Conservation (phyloP, 2,888 invertebrate species). For the Cheilosia grossa region DNA sequence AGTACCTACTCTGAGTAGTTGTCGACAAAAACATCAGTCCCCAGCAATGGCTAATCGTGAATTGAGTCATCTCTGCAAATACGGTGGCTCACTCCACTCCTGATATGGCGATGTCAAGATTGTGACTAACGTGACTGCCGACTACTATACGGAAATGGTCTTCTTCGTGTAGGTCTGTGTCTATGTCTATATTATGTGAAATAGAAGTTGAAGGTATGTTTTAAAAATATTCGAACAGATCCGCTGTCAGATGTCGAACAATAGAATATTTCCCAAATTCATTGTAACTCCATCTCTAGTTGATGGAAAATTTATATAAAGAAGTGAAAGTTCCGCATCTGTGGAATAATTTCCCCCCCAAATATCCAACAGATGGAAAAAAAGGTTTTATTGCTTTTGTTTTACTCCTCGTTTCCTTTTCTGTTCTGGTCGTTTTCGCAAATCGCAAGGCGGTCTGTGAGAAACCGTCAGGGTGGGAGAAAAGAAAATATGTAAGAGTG, state of each 20-base stretch:
- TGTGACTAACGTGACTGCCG: too few species aligned
- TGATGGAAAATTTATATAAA: not conserved
- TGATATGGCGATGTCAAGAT: too few species aligned
- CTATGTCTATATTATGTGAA: too few species aligned
- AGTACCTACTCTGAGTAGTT: too few species aligned
- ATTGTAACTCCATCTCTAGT: conserved; percentile 9
- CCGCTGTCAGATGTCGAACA: not conserved
- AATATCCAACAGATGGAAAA: conserved; percentile 27
- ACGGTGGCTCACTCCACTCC: too few species aligned
- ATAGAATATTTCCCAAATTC: not conserved
- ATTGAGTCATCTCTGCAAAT: too few species aligned
- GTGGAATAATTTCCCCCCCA: conserved; percentile 17
- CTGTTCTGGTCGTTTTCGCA: conserved; percentile 17
- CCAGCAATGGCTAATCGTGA: too few species aligned
- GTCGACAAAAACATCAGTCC: too few species aligned
- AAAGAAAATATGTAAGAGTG: conserved; percentile 51
- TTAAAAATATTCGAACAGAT: too few species aligned
- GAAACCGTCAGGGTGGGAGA: conserved; percentile 7
- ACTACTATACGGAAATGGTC: too few species aligned
- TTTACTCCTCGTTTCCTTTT: conserved; percentile 43
- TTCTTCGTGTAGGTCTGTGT: too few species aligned
- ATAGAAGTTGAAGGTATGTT: too few species aligned
- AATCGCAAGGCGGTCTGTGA: conserved; percentile 3
- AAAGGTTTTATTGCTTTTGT: conserved; percentile 32
- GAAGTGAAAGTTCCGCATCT: conserved; percentile 47